These are phyloP conservation scores for Malacoraja senta DNA, from an alignment of 2,797 vertebrate genomes.

Conservation along the genomic window DNA sequence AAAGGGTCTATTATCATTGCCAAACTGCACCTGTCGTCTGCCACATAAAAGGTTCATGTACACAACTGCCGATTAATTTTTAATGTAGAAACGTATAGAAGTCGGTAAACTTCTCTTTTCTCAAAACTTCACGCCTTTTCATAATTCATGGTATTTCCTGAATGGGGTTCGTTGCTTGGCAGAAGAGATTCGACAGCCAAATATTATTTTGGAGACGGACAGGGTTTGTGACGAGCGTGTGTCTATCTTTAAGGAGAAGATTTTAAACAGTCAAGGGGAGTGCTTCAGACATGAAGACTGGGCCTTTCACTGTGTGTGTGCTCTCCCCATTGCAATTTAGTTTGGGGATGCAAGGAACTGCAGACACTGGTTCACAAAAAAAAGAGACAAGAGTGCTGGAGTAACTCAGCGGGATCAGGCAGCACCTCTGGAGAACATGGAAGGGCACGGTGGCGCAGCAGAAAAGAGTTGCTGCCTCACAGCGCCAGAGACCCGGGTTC, in stretches of 20 bases:
- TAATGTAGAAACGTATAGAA: neutral
- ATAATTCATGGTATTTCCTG: conserved; percentile 12
- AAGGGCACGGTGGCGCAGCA: no score
- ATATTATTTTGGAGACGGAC: neutral
- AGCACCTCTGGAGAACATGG: neutral
- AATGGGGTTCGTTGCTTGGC: neutral
- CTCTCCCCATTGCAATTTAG: neutral
- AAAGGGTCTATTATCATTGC: neutral
- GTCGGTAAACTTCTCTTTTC: neutral
- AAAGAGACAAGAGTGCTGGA: no score
- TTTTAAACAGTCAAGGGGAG: neutral
- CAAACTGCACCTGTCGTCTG: conserved; percentile 6
- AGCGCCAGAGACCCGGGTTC: no score
- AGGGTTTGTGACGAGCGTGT: neutral
- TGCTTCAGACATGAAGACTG: neutral
- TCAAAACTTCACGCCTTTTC: neutral
- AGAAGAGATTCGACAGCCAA: neutral
- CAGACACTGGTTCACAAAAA: no score
- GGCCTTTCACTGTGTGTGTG: neutral
- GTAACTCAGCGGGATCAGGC: neutral
- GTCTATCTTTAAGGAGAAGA: neutral
- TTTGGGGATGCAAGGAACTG: neutral
- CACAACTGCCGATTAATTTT: neutral
- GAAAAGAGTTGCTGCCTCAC: no score
- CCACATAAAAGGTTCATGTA: neutral